Evolutionary conservation across 2,888 invertebrate genomes (phyloP).

Genomic region (Patella pellucida): DNA sequence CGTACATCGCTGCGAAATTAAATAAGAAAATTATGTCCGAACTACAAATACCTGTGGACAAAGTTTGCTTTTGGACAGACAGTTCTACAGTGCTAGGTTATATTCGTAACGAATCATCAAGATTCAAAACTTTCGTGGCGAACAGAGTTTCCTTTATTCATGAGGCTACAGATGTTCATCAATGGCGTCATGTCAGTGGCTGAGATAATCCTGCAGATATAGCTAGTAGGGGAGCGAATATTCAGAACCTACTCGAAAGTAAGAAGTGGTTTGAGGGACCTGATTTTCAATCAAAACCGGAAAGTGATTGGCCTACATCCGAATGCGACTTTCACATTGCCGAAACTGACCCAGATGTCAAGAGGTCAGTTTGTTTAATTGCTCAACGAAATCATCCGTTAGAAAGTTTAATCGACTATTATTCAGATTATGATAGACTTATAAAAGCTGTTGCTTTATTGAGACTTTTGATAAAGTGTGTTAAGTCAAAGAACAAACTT

Average conservation of each 20-base stretch:
- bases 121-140: constrained; percentile 32
- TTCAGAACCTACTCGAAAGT: not conserved
- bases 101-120: constrained; percentile 24
- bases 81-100: constrained; percentile 31
- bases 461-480: not conserved
- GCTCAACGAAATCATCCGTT: not conserved
- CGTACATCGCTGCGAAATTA: constrained; percentile 24
- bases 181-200: constrained; percentile 27
- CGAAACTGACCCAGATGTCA: not conserved
- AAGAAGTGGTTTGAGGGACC: constrained; percentile 9
- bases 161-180: not conserved
- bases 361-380: not conserved
- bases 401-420: not conserved
- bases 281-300: not conserved
- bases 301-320: not conserved
- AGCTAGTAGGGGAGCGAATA: constrained; percentile 22
- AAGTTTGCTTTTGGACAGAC: constrained; percentile 29
- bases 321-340: not conserved
- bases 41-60: constrained; percentile 25
- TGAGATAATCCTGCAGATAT: constrained; percentile 28
- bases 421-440: not conserved
- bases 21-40: constrained; percentile 24
- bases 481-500: not conserved
- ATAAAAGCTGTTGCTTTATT: not conserved
- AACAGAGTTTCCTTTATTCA: constrained; percentile 21